A percentile compares a stretch with the other conserved stretches of the same genome.
Conservation (phyloP, 2,888 invertebrate species). For the Biston stratarius region DNA sequence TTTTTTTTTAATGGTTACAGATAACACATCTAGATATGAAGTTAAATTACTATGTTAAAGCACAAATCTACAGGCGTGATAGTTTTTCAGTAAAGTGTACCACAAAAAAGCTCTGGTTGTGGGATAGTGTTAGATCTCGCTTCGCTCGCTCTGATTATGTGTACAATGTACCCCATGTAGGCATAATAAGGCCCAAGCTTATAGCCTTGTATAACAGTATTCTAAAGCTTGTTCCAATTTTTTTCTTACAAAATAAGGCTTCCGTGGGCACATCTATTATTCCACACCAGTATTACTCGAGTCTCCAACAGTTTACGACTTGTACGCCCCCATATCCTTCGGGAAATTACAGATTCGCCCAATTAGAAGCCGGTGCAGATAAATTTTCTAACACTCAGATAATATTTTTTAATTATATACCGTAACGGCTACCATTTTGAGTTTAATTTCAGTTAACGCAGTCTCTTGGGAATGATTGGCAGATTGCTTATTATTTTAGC, state of each 20-base stretch:
- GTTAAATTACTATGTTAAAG: no score
- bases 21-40: no score
- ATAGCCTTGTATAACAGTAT: neutral
- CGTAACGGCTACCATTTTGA: conserved; percentile 61
- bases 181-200: no score
- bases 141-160: no score
- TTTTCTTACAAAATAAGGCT: conserved; percentile 5
- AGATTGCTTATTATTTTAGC: conserved; percentile 2
- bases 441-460: conserved; percentile 63
- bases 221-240: neutral
- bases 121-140: no score
- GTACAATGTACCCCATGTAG: no score
- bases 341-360: conserved; percentile 82
- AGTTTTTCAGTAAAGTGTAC: no score
- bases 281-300: conserved; percentile 11
- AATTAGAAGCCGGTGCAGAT: conserved; percentile 74
- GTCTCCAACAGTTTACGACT: conserved; percentile 25
- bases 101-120: no score
- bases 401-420: conserved; percentile 74
- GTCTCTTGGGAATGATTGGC: conserved; percentile 45
- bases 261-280: conserved; percentile 12
- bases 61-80: no score
- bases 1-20: no score
- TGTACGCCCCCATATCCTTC: conserved; percentile 54
- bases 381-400: conserved; percentile 73